These are phyloP conservation scores for Hypanus sabinus DNA, from an alignment of 2,113 vertebrate genomes.

Conservation along the genomic window DNA sequence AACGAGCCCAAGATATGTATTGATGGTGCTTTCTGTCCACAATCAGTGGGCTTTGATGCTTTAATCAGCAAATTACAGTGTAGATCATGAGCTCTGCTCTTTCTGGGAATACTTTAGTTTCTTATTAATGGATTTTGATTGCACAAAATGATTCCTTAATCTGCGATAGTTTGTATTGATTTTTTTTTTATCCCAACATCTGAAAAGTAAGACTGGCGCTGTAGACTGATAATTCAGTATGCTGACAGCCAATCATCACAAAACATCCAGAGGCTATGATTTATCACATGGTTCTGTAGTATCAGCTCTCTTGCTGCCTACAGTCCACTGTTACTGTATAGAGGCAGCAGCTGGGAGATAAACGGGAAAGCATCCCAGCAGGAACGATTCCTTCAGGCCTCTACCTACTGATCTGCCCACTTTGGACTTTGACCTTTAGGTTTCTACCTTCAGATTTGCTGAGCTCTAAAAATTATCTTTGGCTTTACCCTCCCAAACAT, in stretches of 20 bases:
- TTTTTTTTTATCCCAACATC: not conserved
- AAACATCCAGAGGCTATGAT: not conserved
- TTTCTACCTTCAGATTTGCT: no score
- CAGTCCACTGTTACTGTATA: not conserved
- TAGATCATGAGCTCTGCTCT: not conserved
- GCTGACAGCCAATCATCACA: not conserved
- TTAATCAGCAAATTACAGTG: conserved; percentile 2
- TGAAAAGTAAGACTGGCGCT: not conserved
- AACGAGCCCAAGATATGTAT: not conserved
- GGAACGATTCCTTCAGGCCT: not conserved
- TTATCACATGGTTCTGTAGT: not conserved
- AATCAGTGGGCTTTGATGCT: conserved; percentile 1
- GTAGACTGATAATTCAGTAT: no score
- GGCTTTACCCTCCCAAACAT: no score
- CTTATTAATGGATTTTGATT: conserved; percentile 13
- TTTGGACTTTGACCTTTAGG: no score
- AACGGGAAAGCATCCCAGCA: not conserved
- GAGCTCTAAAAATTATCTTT: no score
- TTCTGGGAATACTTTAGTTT: not conserved
- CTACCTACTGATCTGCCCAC: no score
- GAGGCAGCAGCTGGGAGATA: not conserved
- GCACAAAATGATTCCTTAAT: not conserved
- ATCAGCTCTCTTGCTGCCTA: not conserved
- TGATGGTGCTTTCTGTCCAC: not conserved
- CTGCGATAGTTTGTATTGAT: not conserved